phyloP scores from a whole-genome alignment of 2,888 invertebrate genomes.

The Plagiodera versicolora region DNA sequence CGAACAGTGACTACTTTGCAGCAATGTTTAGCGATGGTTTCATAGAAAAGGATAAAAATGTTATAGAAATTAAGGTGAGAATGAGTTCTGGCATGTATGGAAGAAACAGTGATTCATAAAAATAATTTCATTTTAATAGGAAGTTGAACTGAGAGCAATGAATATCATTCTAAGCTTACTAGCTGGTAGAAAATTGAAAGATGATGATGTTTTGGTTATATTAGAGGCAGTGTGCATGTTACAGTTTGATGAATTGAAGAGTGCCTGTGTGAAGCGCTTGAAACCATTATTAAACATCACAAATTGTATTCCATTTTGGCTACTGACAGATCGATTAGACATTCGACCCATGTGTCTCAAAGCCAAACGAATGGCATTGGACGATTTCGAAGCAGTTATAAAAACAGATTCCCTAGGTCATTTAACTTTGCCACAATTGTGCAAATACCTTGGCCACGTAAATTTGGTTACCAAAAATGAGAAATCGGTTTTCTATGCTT shows the following conservation, averaged over 20 bases:
- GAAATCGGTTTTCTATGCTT: conserved; percentile 48
- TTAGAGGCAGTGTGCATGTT: conserved; percentile 53
- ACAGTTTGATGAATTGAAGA: conserved; percentile 50
- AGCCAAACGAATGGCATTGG: conserved; percentile 49
- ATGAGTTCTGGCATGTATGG: not conserved
- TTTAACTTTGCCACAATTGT: conserved; percentile 45
- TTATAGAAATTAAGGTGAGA: conserved; percentile 51
- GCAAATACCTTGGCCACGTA: conserved; percentile 48
- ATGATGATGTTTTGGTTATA: conserved; percentile 45
- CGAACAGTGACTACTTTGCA: conserved; percentile 55
- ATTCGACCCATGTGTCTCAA: conserved; percentile 45
- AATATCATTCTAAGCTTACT: conserved; percentile 48
- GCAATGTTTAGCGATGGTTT: conserved; percentile 56
- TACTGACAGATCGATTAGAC: conserved; percentile 43
- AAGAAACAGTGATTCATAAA: no score
- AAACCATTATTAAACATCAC: conserved; percentile 35
- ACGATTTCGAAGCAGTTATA: conserved; percentile 45
- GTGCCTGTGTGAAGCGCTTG: conserved; percentile 41
- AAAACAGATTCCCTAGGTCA: conserved; percentile 42
- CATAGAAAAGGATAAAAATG: conserved; percentile 47
- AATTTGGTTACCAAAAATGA: conserved; percentile 42
- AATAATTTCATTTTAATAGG: conserved; percentile 43
- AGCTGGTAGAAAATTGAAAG: conserved; percentile 40
- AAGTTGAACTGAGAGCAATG: conserved; percentile 50
- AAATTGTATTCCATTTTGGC: conserved; percentile 50